Base-by-base conservation (phyloP, 2,888 invertebrate species). In the Liposcelis brunnea region DNA sequence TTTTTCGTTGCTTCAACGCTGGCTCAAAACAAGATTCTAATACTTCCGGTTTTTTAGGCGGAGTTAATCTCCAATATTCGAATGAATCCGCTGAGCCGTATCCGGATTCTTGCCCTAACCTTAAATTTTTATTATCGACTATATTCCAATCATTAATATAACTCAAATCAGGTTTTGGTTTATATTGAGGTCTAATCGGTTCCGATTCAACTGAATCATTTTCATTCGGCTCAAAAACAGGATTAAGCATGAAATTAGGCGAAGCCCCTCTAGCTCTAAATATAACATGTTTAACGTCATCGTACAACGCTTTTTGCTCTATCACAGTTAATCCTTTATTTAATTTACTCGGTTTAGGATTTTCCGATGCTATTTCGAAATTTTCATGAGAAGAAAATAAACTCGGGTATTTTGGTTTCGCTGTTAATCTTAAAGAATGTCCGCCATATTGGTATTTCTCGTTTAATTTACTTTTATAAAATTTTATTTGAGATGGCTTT, bases 1-100 rank as follows among this genome's bases (percentile, higher is more conserved):
- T 63, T 58, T 64, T 63, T 59, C 64, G 66, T 58, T 71, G 61
- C 53, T 65, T 65, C 47, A 61, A 61, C 54, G 73, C 65, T 45
- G 65, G 66, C 56, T 72, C 67, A 56, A 71, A 71, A 49, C 66
- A 63, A 47, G 66, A 67, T 57, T 72, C 69, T n/a, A 72, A 66
- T 49, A 72, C 66, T 59, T 72, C 67, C 31, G 73, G 71, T 47
- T 62, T 61, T 55, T 61, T 57, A 44, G 73, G 72, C 57, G 70
- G 70, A 15, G 48, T 46, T 34, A 54, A 47, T 12, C 53, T 47
- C 16, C 51, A 47, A 7, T 48, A 44, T 5, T 37, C 36, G 1
- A 49, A 33, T 2, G 53, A 53, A 42, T 53, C 52, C 8, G 48
- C 19, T 8, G 52, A 53, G 43, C 53, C 50, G 33, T 52, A 53